Evolutionary conservation across 2,113 vertebrate genomes (phyloP).

Genomic region (Colinus virginianus): DNA sequence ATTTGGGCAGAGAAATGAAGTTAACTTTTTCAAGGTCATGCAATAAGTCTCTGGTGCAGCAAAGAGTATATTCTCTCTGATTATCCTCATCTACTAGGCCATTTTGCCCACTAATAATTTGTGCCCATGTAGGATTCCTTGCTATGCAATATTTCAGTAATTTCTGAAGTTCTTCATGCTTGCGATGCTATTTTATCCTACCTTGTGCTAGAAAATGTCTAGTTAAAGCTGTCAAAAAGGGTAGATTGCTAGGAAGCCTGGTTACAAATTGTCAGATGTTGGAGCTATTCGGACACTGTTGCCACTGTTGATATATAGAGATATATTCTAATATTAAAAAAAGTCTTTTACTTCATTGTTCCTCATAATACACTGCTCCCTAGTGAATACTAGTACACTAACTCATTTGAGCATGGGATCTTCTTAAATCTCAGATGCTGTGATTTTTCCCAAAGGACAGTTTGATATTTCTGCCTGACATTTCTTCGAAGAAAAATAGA

Average conservation of each 20-base stretch:
- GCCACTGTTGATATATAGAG: conserved; percentile 53
- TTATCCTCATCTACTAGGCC: conserved; percentile 22
- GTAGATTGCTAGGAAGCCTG: conserved; percentile 28
- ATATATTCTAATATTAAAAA: conserved; percentile 57
- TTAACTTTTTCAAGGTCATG: conserved; percentile 57
- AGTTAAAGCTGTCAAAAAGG: conserved; percentile 59
- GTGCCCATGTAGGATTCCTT: conserved; percentile 29
- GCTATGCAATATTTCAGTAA: conserved; percentile 44
- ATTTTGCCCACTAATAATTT: conserved; percentile 55
- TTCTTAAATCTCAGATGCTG: conserved; percentile 72
- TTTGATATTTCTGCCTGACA: conserved; percentile 77
- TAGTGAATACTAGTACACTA: conserved; percentile 55
- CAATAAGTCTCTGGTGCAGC: not conserved
- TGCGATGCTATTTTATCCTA: conserved; percentile 51
- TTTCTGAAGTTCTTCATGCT: conserved; percentile 61
- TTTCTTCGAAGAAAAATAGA: conserved; percentile 77
- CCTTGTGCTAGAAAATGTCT: conserved; percentile 46
- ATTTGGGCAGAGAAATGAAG: not conserved
- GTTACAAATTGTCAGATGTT: conserved; percentile 57
- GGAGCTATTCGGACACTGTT: conserved; percentile 57
- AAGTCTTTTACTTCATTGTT: conserved; percentile 55
- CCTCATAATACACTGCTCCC: conserved; percentile 59
- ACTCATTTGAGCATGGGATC: conserved; percentile 67
- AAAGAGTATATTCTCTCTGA: conserved; percentile 42
- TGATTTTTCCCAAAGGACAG: conserved; percentile 73